These are phyloP conservation scores for Ochropacha duplaris DNA, from an alignment of 2,888 invertebrate genomes.

Conservation along the genomic window DNA sequence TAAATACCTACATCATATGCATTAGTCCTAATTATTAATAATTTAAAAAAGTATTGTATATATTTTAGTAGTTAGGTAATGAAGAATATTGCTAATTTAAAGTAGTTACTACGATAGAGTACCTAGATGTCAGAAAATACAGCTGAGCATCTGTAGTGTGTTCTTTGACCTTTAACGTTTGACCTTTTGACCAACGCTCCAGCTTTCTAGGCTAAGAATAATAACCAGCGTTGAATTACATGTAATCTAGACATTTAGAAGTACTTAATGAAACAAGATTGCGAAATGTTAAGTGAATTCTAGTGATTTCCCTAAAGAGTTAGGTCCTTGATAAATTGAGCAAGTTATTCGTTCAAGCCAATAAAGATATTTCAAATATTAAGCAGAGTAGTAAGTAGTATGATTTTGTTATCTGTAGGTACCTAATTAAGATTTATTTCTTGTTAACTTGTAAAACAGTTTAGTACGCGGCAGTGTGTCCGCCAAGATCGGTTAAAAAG, in stretches of 20 bases:
- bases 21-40: too few species aligned
- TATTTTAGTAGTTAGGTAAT: too few species aligned
- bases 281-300: not conserved
- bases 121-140: not conserved
- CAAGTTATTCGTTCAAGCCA: not conserved
- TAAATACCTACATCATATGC: too few species aligned
- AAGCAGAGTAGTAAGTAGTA: not conserved
- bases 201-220: slow-evolving; percentile 1
- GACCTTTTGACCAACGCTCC: not conserved
- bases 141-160: not conserved
- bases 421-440: too few species aligned
- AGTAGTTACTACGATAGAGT: not conserved
- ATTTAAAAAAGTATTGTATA: too few species aligned
- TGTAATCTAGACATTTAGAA: not conserved
- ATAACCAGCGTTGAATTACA: not conserved
- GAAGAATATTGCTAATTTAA: not conserved
- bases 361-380: not conserved
- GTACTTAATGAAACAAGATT: not conserved
- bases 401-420: too few species aligned
- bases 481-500: too few species aligned
- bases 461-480: too few species aligned
- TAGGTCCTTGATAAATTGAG: not conserved
- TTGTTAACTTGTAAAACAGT: too few species aligned
- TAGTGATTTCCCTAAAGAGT: not conserved
- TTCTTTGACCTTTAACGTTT: slow-evolving; percentile 1